Evolutionary conservation across 2,113 vertebrate species (phyloP).

Genomic region (Oryzias javanicus): DNA sequence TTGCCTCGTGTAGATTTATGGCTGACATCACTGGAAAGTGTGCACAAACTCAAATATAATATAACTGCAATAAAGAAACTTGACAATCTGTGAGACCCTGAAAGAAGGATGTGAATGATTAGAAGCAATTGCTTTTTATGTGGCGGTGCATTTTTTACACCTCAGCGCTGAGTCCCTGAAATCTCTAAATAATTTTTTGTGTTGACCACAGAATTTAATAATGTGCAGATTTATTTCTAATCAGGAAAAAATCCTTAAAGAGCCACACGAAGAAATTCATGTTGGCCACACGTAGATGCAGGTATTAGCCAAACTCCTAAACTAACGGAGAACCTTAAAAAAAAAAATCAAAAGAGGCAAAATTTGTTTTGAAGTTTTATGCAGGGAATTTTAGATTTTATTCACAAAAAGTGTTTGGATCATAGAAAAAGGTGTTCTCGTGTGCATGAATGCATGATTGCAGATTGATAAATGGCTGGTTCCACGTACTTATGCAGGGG

Average conservation of each 20-base stretch:
- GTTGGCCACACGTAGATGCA: too few relatives aligned
- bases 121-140: too few relatives aligned
- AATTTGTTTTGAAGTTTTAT: too few relatives aligned
- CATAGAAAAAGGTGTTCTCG: too few relatives aligned
- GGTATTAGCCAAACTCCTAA: too few relatives aligned
- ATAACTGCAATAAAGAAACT: not conserved
- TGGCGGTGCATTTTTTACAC: not conserved
- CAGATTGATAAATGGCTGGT: slow-evolving; percentile 36
- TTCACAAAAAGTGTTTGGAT: too few relatives aligned
- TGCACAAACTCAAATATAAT: slow-evolving; percentile 15
- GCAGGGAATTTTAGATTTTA: too few relatives aligned
- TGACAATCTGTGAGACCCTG: slow-evolving; percentile 2
- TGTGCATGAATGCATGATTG: slow-evolving; percentile 5
- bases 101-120: slow-evolving; percentile 7
- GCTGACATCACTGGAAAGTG: slow-evolving; percentile 17
- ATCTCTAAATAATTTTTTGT: not conserved
- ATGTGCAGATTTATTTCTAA: not conserved
- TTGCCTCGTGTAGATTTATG: slow-evolving; percentile 38
- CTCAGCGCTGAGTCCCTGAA: not conserved
- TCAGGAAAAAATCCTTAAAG: not conserved
- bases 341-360: too few relatives aligned
- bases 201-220: not conserved
- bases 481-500: slow-evolving; percentile 97
- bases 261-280: too few relatives aligned
- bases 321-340: too few relatives aligned